A percentile compares a stretch with the other conserved stretches of the same genome.
Evolutionary conservation across 2,888 invertebrate species (phyloP).

Genomic region (Drosophila kambysellisi): DNA sequence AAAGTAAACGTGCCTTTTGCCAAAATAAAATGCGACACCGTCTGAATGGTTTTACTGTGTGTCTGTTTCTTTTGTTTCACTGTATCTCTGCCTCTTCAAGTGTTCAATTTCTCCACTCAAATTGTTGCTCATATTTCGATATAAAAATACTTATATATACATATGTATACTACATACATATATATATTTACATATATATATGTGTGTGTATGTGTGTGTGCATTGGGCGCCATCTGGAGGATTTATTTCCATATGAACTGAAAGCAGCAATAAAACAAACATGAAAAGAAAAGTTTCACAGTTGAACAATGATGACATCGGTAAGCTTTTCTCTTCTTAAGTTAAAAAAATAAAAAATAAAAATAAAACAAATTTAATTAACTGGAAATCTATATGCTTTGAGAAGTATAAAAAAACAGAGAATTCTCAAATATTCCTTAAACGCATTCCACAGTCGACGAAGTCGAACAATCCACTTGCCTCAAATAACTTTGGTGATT

Average conservation of each 20-base stretch:
- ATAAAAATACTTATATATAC: neutral
- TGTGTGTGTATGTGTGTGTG: neutral
- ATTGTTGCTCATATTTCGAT: constrained; percentile 22
- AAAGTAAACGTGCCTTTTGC: constrained; percentile 70
- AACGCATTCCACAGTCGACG: no score
- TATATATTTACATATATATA: neutral
- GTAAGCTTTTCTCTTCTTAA: neutral
- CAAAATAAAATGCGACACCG: constrained; percentile 16
- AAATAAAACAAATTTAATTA: neutral
- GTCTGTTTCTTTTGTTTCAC: neutral
- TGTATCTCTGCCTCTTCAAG: neutral
- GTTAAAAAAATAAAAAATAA: neutral
- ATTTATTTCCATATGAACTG: constrained; percentile 16
- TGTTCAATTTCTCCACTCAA: constrained; percentile 37
- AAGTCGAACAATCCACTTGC: neutral
- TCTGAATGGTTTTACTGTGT: neutral
- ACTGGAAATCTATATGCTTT: neutral
- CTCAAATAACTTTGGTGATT: neutral
- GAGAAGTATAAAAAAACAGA: neutral
- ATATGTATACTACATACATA: neutral
- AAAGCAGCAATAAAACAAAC: constrained; percentile 1
- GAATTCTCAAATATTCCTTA: no score
- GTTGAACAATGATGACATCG: neutral
- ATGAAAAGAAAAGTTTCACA: constrained; percentile 1
- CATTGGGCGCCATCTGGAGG: constrained; percentile 28